A percentile compares a stretch with the other conserved stretches of the same genome.
Evolutionary conservation across 2,113 vertebrate species (phyloP).

Genomic region (Channa maculata): DNA sequence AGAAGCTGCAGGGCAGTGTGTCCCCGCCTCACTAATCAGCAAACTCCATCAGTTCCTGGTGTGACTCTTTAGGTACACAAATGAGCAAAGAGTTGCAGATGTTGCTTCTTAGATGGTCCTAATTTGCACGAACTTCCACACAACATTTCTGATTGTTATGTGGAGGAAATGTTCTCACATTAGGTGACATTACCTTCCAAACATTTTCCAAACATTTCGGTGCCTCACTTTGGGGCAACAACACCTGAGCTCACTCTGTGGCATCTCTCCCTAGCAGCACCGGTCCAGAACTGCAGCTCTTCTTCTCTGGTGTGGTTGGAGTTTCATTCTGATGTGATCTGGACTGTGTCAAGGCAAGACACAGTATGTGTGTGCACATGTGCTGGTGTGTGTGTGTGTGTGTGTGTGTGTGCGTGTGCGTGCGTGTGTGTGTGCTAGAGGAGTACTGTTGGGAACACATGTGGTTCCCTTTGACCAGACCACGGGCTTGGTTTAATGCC

Average conservation of each 20-base stretch:
- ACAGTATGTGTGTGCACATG: background rate
- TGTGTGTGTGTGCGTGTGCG: background rate
- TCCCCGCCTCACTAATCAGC: background rate
- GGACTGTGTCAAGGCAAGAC: slow-evolving; percentile 40
- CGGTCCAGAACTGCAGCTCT: slow-evolving; percentile 1
- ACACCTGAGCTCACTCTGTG: slow-evolving; percentile 55
- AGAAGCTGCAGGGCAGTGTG: slow-evolving; percentile 3
- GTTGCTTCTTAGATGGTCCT: slow-evolving; percentile 37
- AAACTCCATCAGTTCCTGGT: background rate
- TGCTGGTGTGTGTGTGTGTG: too few relatives aligned
- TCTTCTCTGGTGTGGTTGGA: slow-evolving; percentile 37
- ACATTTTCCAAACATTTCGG: slow-evolving; percentile 22
- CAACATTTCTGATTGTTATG: slow-evolving; percentile 32
- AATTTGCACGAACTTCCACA: slow-evolving; percentile 44
- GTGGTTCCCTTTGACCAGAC: slow-evolving; percentile 61
- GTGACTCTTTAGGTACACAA: slow-evolving; percentile 9
- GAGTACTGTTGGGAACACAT: slow-evolving; percentile 53
- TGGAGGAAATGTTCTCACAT: slow-evolving; percentile 40
- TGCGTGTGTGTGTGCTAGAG: slow-evolving; percentile 13
- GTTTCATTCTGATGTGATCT: slow-evolving; percentile 36
- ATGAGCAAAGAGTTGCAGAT: slow-evolving; percentile 53
- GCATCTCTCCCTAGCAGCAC: background rate
- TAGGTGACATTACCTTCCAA: slow-evolving; percentile 41
- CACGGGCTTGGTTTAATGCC: slow-evolving; percentile 55
- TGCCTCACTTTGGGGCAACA: slow-evolving; percentile 18